Base-by-base conservation (phyloP, 2,797 vertebrate species). In the Pelochelys cantorii region DNA sequence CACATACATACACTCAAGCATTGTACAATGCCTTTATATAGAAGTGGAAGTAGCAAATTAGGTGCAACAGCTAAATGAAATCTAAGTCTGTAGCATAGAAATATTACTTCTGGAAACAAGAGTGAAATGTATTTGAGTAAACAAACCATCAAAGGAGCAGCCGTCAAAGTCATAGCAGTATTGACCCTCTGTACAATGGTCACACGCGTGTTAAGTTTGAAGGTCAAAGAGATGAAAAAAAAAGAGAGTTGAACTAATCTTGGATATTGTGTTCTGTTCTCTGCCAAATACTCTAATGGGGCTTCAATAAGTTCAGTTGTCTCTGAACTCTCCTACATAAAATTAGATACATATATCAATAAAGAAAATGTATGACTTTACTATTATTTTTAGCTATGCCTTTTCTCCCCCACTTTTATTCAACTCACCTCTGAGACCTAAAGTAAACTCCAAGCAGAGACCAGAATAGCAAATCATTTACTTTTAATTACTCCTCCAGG, bases 401-500 rank as follows among this genome's bases (percentile, higher is more conserved):
- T 95, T 94, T 95, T 83, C 92, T 81, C 85, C 71, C 29, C 18
- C 27, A 29, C 90, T 96, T 97, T 96, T 92, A 94, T 95, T 97
- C 90, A 96, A 95, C 90, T 97, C 89, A 88, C 96, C 89, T 94
- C 71, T 90, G 96, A 97, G 96, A 96, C 89, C 85, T 92, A 96
- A 96, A 65, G 59, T 92, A 97, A 97, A 97, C 86, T 90, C 79
- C 60, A 93, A 90, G 42, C 29, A 92, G 60, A 96, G 88, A 96
- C 91, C 86, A 97, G 93, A 96, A 97, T 96, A 97, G 79, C 95
- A 97, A 97, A 97, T 97, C 8, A 97, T 97, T 97, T 97, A 95
- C 92, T 96, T 97, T 97, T 97, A 97, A 97, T 97, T 97, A 97
- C 88, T 97, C 97, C 95, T 96, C 29, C 93, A 97, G 96, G 97